Evolutionary conservation across 1,140 invertebrate species (phyloP).

Genomic region (Meloidogyne exigua): DNA sequence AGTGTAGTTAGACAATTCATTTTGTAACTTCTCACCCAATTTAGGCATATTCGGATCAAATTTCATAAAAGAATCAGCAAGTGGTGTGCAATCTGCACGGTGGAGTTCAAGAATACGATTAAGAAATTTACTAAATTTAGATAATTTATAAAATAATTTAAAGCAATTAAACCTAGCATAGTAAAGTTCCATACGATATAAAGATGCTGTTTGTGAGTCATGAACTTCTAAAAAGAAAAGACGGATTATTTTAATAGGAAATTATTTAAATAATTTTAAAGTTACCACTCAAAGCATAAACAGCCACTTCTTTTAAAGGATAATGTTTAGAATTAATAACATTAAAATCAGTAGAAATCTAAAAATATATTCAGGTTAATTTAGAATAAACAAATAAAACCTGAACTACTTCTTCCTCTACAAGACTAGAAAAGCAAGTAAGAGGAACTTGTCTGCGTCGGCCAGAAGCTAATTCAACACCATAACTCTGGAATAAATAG

Average conservation of each 20-base stretch:
- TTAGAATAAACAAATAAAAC: neutral
- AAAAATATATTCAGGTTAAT: neutral
- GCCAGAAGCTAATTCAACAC: constrained; percentile 16
- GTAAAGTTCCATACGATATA: constrained; percentile 14
- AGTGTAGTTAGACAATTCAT: constrained; percentile 4
- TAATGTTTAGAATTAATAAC: neutral
- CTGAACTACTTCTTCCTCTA: constrained; percentile 18
- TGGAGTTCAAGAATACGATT: constrained; percentile 20
- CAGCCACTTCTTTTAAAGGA: neutral
- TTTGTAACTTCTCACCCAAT: neutral
- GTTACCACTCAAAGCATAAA: neutral
- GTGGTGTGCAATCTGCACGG: neutral
- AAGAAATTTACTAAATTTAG: constrained; percentile 13
- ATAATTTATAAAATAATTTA: neutral
- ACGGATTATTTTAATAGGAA: too few species aligned
- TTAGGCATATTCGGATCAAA: neutral
- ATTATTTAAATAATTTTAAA: too few species aligned
- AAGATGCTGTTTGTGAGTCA: neutral
- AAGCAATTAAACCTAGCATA: neutral
- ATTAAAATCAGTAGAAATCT: constrained; percentile 6
- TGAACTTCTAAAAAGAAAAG: neutral
- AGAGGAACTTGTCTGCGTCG: constrained; percentile 12
- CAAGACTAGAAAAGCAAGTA: constrained; percentile 20
- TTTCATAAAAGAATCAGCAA: neutral
- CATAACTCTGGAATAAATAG: neutral